phyloP scores from a whole-genome alignment of 2,888 invertebrate genomes.

The Enoplolaimus lenunculus region DNA sequence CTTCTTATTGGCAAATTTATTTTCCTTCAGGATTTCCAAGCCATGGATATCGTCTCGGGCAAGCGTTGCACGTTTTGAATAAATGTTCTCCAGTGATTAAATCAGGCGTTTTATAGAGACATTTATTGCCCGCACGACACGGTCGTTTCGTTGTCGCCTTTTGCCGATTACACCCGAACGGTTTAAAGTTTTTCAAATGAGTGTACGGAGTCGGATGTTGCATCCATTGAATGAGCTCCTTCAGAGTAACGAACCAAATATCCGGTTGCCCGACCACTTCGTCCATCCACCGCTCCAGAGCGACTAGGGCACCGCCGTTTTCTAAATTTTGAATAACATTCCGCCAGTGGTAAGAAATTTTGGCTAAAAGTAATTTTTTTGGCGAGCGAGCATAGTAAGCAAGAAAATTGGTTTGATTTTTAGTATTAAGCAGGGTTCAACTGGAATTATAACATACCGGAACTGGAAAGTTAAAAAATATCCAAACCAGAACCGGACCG shows the following conservation, averaged over 20 bases:
- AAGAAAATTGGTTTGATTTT: no score
- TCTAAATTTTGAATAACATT: no score
- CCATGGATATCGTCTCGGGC: slow-evolving; percentile 19
- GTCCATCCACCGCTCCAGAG: slow-evolving; percentile 28
- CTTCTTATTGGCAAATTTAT: no score
- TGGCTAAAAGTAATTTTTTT: no score
- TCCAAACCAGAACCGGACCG: no score
- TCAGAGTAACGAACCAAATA: slow-evolving; percentile 37
- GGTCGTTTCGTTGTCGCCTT: not conserved
- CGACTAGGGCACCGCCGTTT: slow-evolving; percentile 3
- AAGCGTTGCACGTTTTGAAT: slow-evolving; percentile 19
- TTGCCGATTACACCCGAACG: slow-evolving; percentile 9
- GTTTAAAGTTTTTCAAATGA: slow-evolving; percentile 40
- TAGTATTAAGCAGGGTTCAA: no score
- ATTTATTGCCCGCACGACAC: slow-evolving; percentile 18
- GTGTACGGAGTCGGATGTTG: slow-evolving; percentile 75
- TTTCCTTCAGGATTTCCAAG: slow-evolving; percentile 17
- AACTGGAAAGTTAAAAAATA: no score
- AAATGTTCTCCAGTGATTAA: slow-evolving; percentile 14
- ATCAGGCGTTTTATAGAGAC: slow-evolving; percentile 19
- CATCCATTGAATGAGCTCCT: slow-evolving; percentile 59
- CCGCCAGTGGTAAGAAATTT: no score
- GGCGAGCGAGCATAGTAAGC: no score
- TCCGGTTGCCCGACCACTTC: slow-evolving; percentile 29
- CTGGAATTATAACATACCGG: no score